A percentile compares a stretch with the other conserved stretches of the same genome.
These are phyloP conservation scores for Sepioteuthis lessoniana DNA, from an alignment of 2,888 invertebrate species.

Conservation along the genomic window DNA sequence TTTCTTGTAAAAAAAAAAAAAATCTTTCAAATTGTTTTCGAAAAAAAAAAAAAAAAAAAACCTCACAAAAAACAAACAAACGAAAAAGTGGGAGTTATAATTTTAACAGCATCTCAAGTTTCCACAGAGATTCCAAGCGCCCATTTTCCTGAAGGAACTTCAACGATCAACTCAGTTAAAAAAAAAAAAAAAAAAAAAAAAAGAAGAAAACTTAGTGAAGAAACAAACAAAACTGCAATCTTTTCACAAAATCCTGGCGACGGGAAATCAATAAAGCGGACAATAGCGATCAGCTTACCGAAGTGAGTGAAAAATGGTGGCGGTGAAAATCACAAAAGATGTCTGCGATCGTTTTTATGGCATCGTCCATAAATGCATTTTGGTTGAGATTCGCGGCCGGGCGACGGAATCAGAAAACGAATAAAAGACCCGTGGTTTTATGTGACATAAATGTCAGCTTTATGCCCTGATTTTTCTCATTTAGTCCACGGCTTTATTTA, in stretches of 20 bases:
- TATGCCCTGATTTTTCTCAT: neutral
- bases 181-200: neutral
- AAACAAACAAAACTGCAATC: neutral
- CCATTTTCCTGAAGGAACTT: neutral
- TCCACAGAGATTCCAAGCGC: neutral
- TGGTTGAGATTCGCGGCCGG: neutral
- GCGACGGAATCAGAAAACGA: neutral
- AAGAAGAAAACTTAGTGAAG: no score
- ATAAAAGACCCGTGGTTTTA: neutral
- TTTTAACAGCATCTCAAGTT: constrained; percentile 9
- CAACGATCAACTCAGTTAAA: neutral
- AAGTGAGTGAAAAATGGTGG: neutral
- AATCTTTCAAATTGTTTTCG: neutral
- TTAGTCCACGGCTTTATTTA: neutral
- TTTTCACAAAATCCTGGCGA: constrained; percentile 21
- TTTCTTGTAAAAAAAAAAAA: neutral
- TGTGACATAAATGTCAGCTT: neutral
- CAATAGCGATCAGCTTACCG: neutral
- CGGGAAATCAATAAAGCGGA: neutral
- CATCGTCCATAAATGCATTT: constrained; percentile 23
- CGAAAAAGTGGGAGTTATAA: neutral
- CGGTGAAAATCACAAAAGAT: constrained; percentile 33
- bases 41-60: no score
- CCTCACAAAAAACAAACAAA: no score
- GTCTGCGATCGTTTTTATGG: constrained; percentile 33